Evolutionary conservation across 2,797 vertebrate genomes (phyloP).

Genomic region (Babyrousa celebensis): DNA sequence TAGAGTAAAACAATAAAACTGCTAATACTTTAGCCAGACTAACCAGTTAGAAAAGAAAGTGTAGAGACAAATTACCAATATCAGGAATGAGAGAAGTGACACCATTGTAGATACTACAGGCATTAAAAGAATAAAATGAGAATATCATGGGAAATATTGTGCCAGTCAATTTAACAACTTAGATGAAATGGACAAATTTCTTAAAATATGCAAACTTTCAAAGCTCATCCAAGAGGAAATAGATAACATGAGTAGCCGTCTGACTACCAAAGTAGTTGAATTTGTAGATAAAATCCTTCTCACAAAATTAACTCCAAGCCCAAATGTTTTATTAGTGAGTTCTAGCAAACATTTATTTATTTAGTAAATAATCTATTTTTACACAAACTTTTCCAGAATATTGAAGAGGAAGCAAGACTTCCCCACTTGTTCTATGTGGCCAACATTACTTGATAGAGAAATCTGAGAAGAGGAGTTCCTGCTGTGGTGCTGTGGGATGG

Average conservation of each 20-base stretch:
- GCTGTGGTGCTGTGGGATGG: no score
- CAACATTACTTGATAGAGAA: not conserved
- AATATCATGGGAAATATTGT: not conserved
- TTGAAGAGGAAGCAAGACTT: not conserved
- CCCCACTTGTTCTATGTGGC: not conserved
- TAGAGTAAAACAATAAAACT: not conserved
- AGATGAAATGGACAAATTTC: not conserved
- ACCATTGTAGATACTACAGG: not conserved
- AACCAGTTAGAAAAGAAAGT: not conserved
- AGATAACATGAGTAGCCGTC: not conserved
- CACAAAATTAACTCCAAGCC: not conserved
- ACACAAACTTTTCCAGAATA: constrained; percentile 14
- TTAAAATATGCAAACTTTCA: not conserved
- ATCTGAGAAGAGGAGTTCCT: not conserved
- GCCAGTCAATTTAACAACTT: not conserved
- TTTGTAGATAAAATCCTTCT: not conserved
- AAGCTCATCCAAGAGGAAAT: not conserved
- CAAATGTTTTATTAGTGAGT: not conserved
- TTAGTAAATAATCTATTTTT: constrained; percentile 19
- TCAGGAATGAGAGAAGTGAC: not conserved
- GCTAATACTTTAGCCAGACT: not conserved
- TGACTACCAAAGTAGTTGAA: not conserved
- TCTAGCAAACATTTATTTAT: not conserved
- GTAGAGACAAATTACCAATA: not conserved
- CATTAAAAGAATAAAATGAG: not conserved